Evolutionary conservation across 2,113 vertebrate genomes (phyloP).

Genomic region (Channa maculata): DNA sequence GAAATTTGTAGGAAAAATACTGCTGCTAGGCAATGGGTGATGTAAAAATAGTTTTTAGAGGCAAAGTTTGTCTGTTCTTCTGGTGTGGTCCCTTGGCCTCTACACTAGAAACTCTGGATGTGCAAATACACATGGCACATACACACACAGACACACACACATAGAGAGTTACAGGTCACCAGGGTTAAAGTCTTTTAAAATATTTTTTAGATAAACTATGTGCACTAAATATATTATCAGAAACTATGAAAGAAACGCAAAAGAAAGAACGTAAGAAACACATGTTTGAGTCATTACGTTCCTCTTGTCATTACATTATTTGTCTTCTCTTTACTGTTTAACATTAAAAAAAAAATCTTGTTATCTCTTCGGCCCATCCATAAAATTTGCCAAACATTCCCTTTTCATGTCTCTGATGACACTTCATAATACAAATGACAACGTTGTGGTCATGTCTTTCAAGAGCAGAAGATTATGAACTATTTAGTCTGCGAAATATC

Average conservation of each 20-base stretch:
- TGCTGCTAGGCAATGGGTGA: conserved; percentile 45
- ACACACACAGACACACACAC: conserved; percentile 33
- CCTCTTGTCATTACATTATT: too few species aligned
- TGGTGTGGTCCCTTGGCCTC: conserved; percentile 76
- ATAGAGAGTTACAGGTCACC: conserved; percentile 69
- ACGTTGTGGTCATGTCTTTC: conserved; percentile 23
- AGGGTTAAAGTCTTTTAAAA: conserved; percentile 49
- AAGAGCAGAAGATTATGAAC: not conserved
- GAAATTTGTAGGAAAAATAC: conserved; percentile 54
- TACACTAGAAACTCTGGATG: conserved; percentile 58
- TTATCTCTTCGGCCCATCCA: not conserved
- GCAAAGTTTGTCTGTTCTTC: conserved; percentile 67
- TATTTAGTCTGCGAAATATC: conserved; percentile 8
- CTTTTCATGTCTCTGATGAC: conserved; percentile 30
- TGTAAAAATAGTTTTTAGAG: conserved; percentile 69
- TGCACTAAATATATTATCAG: too few species aligned
- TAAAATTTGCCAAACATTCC: conserved; percentile 24
- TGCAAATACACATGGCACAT: conserved; percentile 57
- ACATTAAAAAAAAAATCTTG: too few species aligned
- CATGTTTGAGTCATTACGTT: too few species aligned
- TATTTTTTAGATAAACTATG: too few species aligned
- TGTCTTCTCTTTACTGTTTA: too few species aligned
- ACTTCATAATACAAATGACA: conserved; percentile 30
- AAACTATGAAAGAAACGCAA: too few species aligned
- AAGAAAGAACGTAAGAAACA: too few species aligned